These are phyloP conservation scores for Nineta flava DNA, from an alignment of 2,888 invertebrate genomes.

Conservation along the genomic window DNA sequence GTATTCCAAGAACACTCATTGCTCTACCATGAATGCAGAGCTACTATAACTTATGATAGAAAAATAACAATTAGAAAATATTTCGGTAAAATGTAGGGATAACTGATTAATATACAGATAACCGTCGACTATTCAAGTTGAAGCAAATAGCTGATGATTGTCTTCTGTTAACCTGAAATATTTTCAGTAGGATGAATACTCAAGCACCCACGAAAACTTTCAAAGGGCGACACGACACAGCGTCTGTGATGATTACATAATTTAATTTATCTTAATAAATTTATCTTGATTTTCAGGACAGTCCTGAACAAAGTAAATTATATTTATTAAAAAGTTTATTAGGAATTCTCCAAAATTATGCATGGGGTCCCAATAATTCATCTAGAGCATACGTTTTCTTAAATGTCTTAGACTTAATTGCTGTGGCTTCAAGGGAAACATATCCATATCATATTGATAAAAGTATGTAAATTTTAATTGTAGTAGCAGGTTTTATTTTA, in stretches of 20 bases:
- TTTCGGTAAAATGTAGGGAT: no score
- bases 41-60: no score
- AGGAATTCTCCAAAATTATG: slow-evolving; percentile 60
- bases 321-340: slow-evolving; percentile 66
- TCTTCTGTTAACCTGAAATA: no score
- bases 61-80: not conserved
- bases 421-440: slow-evolving; percentile 61
- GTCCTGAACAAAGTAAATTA: slow-evolving; percentile 73
- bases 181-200: no score
- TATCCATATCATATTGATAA: slow-evolving; percentile 77
- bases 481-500: slow-evolving; percentile 3
- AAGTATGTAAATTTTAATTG: slow-evolving; percentile 30
- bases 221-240: no score
- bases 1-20: no score
- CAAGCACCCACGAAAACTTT: no score
- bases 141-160: no score
- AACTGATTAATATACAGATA: no score
- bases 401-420: slow-evolving; percentile 60
- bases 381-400: slow-evolving; percentile 54
- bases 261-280: not conserved
- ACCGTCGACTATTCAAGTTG: no score
- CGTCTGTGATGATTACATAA: no score
- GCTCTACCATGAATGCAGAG: no score
- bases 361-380: slow-evolving; percentile 51
- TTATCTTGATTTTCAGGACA: slow-evolving; percentile 43